Percentiles rank a stretch among this genome's conserved stretches.
These are phyloP conservation scores for Sebastes trivittatus DNA, from an alignment of 2,797 vertebrate genomes.

Conservation along the genomic window DNA sequence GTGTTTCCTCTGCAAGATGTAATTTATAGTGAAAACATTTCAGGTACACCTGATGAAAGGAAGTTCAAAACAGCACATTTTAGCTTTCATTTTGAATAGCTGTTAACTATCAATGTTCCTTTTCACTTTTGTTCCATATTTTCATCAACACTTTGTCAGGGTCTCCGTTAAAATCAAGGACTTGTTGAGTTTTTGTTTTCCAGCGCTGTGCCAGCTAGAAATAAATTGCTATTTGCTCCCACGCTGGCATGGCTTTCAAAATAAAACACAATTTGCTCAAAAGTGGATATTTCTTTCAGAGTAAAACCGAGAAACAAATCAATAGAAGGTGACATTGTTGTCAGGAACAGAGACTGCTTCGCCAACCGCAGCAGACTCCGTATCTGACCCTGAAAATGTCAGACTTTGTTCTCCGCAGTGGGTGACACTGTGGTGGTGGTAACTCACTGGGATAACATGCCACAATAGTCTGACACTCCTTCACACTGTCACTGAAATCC, in stretches of 20 bases:
- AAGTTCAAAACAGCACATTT: neutral
- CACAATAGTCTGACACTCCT: neutral
- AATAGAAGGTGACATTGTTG: neutral
- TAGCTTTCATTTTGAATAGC: neutral
- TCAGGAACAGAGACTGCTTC: neutral
- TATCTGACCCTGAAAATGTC: constrained; percentile 1
- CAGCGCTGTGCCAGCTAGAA: neutral
- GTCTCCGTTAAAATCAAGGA: neutral
- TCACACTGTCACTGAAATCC: neutral
- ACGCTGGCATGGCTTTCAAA: neutral
- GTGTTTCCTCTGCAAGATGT: neutral
- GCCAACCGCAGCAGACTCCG: neutral
- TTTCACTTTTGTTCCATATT: neutral
- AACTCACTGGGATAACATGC: neutral
- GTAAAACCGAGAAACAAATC: neutral
- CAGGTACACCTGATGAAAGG: neutral
- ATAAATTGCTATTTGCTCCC: neutral
- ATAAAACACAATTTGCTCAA: neutral
- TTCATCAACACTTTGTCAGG: neutral
- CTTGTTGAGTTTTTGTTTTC: neutral
- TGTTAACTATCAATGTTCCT: neutral
- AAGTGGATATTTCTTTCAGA: neutral
- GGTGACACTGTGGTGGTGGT: neutral
- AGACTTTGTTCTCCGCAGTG: neutral
- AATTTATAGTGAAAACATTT: neutral